Evolutionary conservation across 2,113 vertebrate species (phyloP).

Genomic region (Nycticebus coucang): DNA sequence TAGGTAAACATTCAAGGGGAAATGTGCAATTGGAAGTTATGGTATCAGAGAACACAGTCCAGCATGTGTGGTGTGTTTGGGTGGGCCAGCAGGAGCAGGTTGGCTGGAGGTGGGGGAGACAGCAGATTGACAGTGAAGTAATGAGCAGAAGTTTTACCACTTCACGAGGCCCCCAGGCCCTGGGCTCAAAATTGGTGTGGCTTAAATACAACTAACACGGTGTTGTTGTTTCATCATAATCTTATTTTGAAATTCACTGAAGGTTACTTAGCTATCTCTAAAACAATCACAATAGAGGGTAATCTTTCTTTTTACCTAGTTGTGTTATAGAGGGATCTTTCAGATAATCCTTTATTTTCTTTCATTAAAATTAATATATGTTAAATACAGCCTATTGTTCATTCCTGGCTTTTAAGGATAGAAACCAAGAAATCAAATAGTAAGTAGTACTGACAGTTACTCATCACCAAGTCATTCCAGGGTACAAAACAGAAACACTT

Average conservation of each 20-base stretch:
- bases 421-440: slow-evolving; percentile 3
- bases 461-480: neutral
- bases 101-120: no score
- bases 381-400: neutral
- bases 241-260: neutral
- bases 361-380: neutral
- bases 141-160: no score
- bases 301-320: neutral
- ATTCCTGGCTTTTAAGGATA: neutral
- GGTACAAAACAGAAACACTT: neutral
- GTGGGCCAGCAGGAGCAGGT: no score
- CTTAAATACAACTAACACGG: no score
- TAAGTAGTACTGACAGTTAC: neutral
- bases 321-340: neutral
- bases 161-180: no score
- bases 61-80: no score
- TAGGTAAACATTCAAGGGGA: no score
- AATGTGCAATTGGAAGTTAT: no score
- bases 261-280: neutral
- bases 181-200: no score
- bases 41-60: no score
- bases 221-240: neutral
- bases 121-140: no score
- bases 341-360: slow-evolving; percentile 20
- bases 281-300: neutral